Percentiles rank a stretch among this genome's conserved stretches.
phyloP scores from a whole-genome alignment of 2,113 vertebrate species.

The Henicopernis longicauda region DNA sequence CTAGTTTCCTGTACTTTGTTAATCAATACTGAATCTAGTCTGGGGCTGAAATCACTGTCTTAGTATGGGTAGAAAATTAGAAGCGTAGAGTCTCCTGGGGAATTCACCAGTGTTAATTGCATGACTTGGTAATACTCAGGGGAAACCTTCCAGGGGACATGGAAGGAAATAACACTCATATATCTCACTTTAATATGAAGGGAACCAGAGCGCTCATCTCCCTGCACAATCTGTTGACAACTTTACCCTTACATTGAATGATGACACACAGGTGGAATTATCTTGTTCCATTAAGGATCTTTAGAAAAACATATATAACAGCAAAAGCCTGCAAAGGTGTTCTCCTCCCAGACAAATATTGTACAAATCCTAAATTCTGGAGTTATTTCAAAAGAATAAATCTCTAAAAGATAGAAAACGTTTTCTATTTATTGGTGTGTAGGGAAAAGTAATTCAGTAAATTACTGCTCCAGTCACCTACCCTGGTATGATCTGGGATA shows the following conservation, averaged over 20 bases:
- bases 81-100: background rate
- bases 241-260: background rate
- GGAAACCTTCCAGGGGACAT: slow-evolving; percentile 39
- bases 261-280: slow-evolving; percentile 20
- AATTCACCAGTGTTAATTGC: slow-evolving; percentile 19
- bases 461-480: background rate
- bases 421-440: background rate
- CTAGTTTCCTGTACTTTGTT: background rate
- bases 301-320: slow-evolving; percentile 12
- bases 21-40: background rate
- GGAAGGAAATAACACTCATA: slow-evolving; percentile 25
- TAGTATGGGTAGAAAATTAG: background rate
- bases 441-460: background rate
- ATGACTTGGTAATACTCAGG: slow-evolving; percentile 9
- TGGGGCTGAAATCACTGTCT: background rate
- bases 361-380: background rate
- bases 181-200: slow-evolving; percentile 35
- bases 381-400: slow-evolving; percentile 8
- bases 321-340: background rate
- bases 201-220: background rate
- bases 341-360: background rate
- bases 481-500: background rate
- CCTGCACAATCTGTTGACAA: background rate
- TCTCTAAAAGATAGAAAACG: background rate
- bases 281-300: background rate